Conservation (phyloP, 2,888 invertebrate species). For the Nasonia oneida region DNA sequence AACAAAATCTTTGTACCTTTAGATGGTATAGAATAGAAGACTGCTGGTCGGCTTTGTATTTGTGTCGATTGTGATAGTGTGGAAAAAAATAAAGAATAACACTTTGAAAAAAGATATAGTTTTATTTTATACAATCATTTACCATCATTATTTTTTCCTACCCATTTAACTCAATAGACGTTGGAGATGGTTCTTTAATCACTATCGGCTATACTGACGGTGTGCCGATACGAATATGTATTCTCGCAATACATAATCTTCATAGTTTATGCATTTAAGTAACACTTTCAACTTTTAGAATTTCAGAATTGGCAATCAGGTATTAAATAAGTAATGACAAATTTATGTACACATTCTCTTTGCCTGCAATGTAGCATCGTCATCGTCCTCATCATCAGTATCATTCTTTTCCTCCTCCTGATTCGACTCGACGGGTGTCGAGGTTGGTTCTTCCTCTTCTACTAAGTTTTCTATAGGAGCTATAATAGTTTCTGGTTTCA, state of each 20-base stretch:
- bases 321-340: no score
- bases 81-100: slow-evolving; percentile 62
- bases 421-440: background rate
- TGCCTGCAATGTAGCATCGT: background rate
- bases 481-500: slow-evolving; percentile 58
- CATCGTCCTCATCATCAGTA: background rate
- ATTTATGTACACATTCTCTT: no score
- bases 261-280: no score
- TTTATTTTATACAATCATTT: slow-evolving; percentile 42
- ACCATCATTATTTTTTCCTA: background rate
- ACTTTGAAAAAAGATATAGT: slow-evolving; percentile 50
- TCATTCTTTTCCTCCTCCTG: background rate
- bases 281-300: no score
- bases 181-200: background rate
- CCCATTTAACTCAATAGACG: background rate
- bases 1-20: slow-evolving; percentile 58
- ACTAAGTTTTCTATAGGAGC: slow-evolving; percentile 72
- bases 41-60: slow-evolving; percentile 66
- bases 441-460: slow-evolving; percentile 67
- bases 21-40: slow-evolving; percentile 67
- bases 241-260: no score
- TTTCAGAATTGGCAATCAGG: no score
- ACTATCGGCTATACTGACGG: no score
- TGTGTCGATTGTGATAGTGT: slow-evolving; percentile 67
- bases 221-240: no score